Evolutionary conservation across 2,888 invertebrate genomes (phyloP).

Genomic region (Oscheius sp.): DNA sequence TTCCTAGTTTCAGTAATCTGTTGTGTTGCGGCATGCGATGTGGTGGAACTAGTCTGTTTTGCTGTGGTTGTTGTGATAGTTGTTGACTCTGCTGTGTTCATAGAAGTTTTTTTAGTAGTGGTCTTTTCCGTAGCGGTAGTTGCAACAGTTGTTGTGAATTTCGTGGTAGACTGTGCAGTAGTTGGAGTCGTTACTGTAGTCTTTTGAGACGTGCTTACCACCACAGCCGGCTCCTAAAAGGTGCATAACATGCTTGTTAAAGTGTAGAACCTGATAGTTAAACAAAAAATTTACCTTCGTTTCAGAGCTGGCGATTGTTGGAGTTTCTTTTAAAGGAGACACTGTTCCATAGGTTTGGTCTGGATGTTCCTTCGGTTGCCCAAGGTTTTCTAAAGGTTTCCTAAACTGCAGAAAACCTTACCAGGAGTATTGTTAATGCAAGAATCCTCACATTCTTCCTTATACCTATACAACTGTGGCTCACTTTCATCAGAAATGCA

Average conservation of each 20-base stretch:
- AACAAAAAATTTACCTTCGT: too few relatives aligned
- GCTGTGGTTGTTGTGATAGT: slow-evolving; percentile 22
- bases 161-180: slow-evolving; percentile 13
- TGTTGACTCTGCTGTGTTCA: slow-evolving; percentile 23
- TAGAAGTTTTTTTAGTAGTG: slow-evolving; percentile 19
- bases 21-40: slow-evolving; percentile 4
- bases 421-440: slow-evolving; percentile 48
- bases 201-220: slow-evolving; percentile 29
- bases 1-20: slow-evolving; percentile 4
- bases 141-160: slow-evolving; percentile 7
- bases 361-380: slow-evolving; percentile 37
- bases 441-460: slow-evolving; percentile 70
- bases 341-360: slow-evolving; percentile 45
- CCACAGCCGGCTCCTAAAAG: slow-evolving; percentile 1
- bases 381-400: slow-evolving; percentile 39
- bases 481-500: slow-evolving; percentile 68
- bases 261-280: neutral
- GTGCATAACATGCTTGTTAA: slow-evolving; percentile 8
- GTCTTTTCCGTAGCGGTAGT: slow-evolving; percentile 28
- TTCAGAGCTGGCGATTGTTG: neutral
- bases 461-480: slow-evolving; percentile 69
- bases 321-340: slow-evolving; percentile 29
- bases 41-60: neutral
- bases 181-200: slow-evolving; percentile 16
- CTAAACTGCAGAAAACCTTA: neutral